Evolutionary conservation across 1,140 invertebrate genomes (phyloP), one percentile per base, ranked within the genome.

Genomic region (Heterodera carotae): DNA sequence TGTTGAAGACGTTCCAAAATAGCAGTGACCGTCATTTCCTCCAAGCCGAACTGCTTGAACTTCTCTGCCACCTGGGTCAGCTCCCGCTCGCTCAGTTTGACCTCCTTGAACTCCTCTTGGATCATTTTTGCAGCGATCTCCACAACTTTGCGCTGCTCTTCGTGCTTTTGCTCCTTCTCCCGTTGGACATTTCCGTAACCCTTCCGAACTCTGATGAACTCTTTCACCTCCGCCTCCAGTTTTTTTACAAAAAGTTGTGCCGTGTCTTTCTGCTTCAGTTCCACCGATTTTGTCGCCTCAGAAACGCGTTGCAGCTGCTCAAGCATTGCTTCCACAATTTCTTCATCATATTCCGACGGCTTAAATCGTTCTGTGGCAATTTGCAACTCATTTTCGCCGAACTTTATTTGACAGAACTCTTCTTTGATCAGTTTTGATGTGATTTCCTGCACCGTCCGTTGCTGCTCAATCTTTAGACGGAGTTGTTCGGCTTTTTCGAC

Each of bases 121-220:
- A 39, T 31, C 48, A 53, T 10, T 70, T 48, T 22, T 70, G 31
- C 18, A n/a, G 43, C 29, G 22, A 70, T 70, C n/a, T 70, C 25
- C 12, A 34, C 39, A 12, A 48, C 8, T 36, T 27, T 36, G 39
- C 8, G 59, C 69, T 59, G 48, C 48, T 33, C 36, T 48, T 69
- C 68, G 34, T 29, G 31, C 22, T 53, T 71, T n/a, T 18, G 48
- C n/a, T 71, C 69, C 22, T 71, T 71, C 25, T 71, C 69, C 1
- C n/a, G 15, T n/a, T 69, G 67, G 2, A 69, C 67, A 31, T 69
- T 69, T 27, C 67, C 67, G 29, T 69, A 69, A 4, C 71, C 71
- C 22, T 27, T 48, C 59, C 39, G 59, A 71, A 71, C 29, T 33
- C 39, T 29, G 27, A 48, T 33, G 48, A 39, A 59, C 69, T 71